Base-by-base conservation (phyloP, 2,888 invertebrate species). In the Phalangium opilio region DNA sequence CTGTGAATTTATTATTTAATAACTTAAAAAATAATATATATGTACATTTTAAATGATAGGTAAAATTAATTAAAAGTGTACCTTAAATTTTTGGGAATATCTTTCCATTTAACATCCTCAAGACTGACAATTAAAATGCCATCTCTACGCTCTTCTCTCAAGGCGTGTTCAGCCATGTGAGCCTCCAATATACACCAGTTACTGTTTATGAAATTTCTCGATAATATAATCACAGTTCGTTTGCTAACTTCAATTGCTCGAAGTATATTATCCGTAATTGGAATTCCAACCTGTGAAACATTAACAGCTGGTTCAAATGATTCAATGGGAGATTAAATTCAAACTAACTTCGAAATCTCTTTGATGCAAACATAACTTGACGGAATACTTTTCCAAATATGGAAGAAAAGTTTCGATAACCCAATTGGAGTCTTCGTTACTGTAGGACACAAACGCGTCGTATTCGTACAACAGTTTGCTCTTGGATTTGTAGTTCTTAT, bases 161-260 rank as follows among this genome's bases (percentile, higher is more conserved):
- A 44, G 12, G 59, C 54, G 59, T 78, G 76, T 50, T 79, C 58
- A 7, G 79, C 79, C 41, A 80, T 59, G 55, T 77, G 75, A 75
- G 79, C 75, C 62, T 81, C 80, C 55, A 78, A 79, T 57, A 78
- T 76, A 57, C 80, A 80, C 80, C 80, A 81, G 53, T 78, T 76
- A 54, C 79, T 79, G 8, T 72, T 64, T 7, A 79, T 62, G 61
- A 79, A 80, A 53, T 70, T 67, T 36, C 73, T 68, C 0, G 79
- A 78, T 12, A 80, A 70, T 8, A 81, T 69, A 48, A 80, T 63
- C 65, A 80, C 70, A 1, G 79, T 71, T 4, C 73, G 72, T 15
- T 74, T 66, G 1, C 79, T 79, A 1, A 74, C 70, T 56, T 79
- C 77, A 72, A 81, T 78, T 58, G 77, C 75, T 0, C 75, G 73